Conservation (phyloP, 2,113 vertebrate genomes). For the Cettia cetti region DNA sequence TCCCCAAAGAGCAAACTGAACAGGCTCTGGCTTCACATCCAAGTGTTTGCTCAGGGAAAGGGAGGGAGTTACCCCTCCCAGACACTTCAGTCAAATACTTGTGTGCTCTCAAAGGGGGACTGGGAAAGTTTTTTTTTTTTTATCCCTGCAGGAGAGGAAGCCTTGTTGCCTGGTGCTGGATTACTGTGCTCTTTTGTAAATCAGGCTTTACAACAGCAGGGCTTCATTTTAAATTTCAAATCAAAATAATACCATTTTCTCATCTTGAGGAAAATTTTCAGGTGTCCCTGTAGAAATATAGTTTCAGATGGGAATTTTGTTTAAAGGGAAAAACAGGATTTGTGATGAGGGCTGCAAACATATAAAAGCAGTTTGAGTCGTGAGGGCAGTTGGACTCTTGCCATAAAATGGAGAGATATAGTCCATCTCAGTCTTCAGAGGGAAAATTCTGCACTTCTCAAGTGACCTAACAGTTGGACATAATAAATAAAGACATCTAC, state of each 20-base stretch:
- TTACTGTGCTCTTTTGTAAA: background rate
- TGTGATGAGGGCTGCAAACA: background rate
- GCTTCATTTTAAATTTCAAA: background rate
- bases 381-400: background rate
- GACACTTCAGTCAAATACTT: background rate
- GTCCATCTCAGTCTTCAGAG: background rate
- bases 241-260: background rate
- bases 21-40: background rate
- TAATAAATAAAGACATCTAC: background rate
- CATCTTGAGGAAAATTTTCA: background rate
- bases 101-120: background rate
- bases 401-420: background rate
- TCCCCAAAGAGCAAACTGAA: background rate
- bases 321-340: background rate
- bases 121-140: background rate
- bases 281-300: background rate
- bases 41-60: background rate
- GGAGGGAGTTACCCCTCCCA: background rate
- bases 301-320: background rate
- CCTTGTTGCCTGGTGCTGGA: background rate
- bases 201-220: background rate
- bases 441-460: background rate
- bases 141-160: background rate
- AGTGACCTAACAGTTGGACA: background rate
- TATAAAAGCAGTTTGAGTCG: background rate